Evolutionary conservation across 2,113 vertebrate species (phyloP).

Genomic region (Marmota monax): DNA sequence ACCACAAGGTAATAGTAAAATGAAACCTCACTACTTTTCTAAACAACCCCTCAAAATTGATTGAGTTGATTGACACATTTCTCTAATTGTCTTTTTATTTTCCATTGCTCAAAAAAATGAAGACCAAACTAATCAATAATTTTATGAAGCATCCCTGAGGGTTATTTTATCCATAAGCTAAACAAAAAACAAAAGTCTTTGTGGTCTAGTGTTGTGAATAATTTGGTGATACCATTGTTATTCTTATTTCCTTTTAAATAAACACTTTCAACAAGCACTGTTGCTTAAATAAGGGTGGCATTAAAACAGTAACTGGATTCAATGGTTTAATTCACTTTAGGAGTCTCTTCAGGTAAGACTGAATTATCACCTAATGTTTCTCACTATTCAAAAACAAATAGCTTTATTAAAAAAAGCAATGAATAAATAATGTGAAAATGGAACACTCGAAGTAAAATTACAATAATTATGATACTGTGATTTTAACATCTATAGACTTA

Average conservation of each 20-base stretch:
- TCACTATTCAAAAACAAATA: conserved; percentile 59
- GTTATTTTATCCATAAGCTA: conserved; percentile 37
- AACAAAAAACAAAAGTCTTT: conserved; percentile 56
- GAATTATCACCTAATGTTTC: conserved; percentile 38
- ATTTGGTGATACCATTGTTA: not conserved
- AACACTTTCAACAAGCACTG: conserved; percentile 46
- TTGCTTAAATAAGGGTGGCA: conserved; percentile 14
- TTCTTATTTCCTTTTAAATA: conserved; percentile 36
- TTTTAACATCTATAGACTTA: conserved; percentile 50
- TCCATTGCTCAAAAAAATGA: conserved; percentile 60
- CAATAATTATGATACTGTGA: conserved; percentile 28
- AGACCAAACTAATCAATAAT: conserved; percentile 54
- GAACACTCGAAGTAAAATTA: conserved; percentile 58
- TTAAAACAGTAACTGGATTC: conserved; percentile 48
- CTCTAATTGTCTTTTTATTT: conserved; percentile 37
- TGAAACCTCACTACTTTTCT: conserved; percentile 45
- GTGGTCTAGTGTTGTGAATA: not conserved
- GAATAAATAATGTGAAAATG: conserved; percentile 56
- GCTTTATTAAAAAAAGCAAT: conserved; percentile 30
- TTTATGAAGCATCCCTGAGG: conserved; percentile 50
- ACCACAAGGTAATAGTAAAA: not conserved
- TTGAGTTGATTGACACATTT: conserved; percentile 56
- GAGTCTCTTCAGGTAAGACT: conserved; percentile 46
- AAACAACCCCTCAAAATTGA: conserved; percentile 14
- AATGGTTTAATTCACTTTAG: conserved; percentile 55